phyloP scores from a whole-genome alignment of 2,888 invertebrate species.

The Poecilus cupreus region DNA sequence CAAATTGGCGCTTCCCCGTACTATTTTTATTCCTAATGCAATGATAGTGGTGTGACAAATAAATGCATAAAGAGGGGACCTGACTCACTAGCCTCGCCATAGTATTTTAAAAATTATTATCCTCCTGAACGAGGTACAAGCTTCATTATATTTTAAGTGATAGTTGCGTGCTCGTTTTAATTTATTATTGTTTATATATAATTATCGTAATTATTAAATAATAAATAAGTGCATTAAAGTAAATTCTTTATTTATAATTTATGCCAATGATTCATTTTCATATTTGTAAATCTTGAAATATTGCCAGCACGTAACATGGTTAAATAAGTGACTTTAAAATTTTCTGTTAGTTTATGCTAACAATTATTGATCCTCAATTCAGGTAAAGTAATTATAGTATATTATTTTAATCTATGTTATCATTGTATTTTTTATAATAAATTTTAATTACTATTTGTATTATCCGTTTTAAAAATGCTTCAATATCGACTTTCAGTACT shows the following conservation, averaged over 20 bases:
- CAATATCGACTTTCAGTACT: too few species aligned
- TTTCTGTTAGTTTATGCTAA: not conserved
- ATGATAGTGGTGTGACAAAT: conserved; percentile 8
- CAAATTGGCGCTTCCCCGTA: not conserved
- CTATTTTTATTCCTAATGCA: not conserved
- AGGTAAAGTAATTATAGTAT: not conserved
- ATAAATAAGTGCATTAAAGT: not conserved
- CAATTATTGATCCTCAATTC: not conserved
- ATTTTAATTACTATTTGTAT: too few species aligned
- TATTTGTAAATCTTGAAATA: not conserved
- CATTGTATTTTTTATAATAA: too few species aligned
- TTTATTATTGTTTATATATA: not conserved
- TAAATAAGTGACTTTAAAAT: not conserved
- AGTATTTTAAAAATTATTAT: conserved; percentile 27
- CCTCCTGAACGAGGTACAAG: not conserved
- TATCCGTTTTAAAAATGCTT: too few species aligned
- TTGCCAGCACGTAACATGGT: not conserved
- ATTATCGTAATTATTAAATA: too few species aligned
- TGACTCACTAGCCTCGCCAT: not conserved
- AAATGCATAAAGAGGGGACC: conserved; percentile 8
- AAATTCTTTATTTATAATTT: not conserved
- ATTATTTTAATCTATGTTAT: too few species aligned
- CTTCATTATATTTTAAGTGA: not conserved
- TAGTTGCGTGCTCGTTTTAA: not conserved
- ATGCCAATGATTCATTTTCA: not conserved